Evolutionary conservation across 1,140 invertebrate genomes (phyloP), one percentile per base, ranked within the genome.

Genomic region (Mya arenaria): DNA sequence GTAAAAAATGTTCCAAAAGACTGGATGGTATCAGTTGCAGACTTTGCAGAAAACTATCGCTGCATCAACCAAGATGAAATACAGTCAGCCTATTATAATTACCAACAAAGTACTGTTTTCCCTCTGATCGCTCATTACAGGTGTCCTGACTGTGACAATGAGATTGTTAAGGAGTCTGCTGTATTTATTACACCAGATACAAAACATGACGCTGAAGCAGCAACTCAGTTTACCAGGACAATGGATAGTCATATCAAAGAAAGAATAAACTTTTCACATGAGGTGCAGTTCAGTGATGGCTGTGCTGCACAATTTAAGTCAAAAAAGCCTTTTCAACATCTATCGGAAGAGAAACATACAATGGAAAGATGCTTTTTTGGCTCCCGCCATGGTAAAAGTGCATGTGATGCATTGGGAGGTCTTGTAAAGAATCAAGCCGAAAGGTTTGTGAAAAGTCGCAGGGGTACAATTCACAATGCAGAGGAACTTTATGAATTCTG

Each of bases 21-120:
- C 17, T 60, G 32, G 39, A 23, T 81, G 25, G 52, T 72, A 41
- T 17, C 56, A 17, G 36, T 66, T 41, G 37, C 36, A n/a, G 79
- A 74, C 39, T 82, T 73, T 73, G 79, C 79, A 39, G 80, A 82
- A 48, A 82, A 82, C 48, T 75, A 13, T 58, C 23, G 36, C 1
- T 82, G 62, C 44, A 41, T 25, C 8, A 62, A 68, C 41, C 68
- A 84, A 52, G 66, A 73, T 62, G 71, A 69, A 25, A 60, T 66
- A 4, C 63, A 66, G n/a, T 15, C 6, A 4, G 63, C 63, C 5
- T 66, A 66, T 37, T 66, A 66, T n/a, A 32, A 66, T 13, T 66
- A 66, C n/a, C 4, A n/a, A 4, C 63, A 66, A 37, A 37, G 10
- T n/a, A 66, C 63, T n/a, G 23, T 66, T 4, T 37, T 37, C 34